A percentile compares a stretch with the other conserved stretches of the same genome.
These are phyloP conservation scores for Nannoperca obscura DNA, from an alignment of 2,797 vertebrate genomes.

Conservation along the genomic window DNA sequence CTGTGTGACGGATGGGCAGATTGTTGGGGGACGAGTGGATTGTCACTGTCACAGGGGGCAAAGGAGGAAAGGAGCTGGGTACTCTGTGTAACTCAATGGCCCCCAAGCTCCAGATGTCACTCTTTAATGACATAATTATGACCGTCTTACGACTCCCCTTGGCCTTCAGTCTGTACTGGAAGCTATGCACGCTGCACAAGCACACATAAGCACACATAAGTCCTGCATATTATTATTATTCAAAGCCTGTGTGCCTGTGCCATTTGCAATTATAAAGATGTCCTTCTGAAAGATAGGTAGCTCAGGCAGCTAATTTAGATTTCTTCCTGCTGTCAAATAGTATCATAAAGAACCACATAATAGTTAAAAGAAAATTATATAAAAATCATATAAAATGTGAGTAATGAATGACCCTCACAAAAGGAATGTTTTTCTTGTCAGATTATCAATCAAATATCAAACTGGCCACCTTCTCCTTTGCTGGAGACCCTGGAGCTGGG, in stretches of 20 bases:
- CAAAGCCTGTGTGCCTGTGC: slow-evolving; percentile 18
- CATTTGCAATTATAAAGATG: slow-evolving; percentile 29
- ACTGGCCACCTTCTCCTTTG: slow-evolving; percentile 55
- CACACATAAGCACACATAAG: slow-evolving; percentile 25
- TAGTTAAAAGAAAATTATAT: slow-evolving; percentile 7
- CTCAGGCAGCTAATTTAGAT: slow-evolving; percentile 33
- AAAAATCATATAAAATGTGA: slow-evolving; percentile 32
- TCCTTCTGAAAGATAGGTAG: slow-evolving; percentile 23
- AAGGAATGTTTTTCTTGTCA: slow-evolving; percentile 50
- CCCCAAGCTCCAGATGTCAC: slow-evolving; percentile 79
- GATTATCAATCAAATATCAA: slow-evolving; percentile 73
- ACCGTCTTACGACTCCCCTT: slow-evolving; percentile 64
- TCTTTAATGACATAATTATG: slow-evolving; percentile 79
- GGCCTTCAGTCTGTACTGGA: slow-evolving; percentile 61
- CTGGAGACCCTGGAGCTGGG: slow-evolving; percentile 67
- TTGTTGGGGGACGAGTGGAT: slow-evolving; percentile 68
- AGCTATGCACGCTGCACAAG: slow-evolving; percentile 4
- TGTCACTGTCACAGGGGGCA: slow-evolving; percentile 73
- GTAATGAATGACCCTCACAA: slow-evolving; percentile 29
- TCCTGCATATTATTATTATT: slow-evolving; percentile 52
- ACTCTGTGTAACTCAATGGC: slow-evolving; percentile 69
- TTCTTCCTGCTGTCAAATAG: slow-evolving; percentile 23
- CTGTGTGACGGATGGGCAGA: slow-evolving; percentile 66
- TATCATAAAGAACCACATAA: slow-evolving; percentile 13
- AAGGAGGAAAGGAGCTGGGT: slow-evolving; percentile 48